These are phyloP conservation scores for Argyra leucocephala DNA, from an alignment of 2,888 invertebrate species.

Conservation along the genomic window DNA sequence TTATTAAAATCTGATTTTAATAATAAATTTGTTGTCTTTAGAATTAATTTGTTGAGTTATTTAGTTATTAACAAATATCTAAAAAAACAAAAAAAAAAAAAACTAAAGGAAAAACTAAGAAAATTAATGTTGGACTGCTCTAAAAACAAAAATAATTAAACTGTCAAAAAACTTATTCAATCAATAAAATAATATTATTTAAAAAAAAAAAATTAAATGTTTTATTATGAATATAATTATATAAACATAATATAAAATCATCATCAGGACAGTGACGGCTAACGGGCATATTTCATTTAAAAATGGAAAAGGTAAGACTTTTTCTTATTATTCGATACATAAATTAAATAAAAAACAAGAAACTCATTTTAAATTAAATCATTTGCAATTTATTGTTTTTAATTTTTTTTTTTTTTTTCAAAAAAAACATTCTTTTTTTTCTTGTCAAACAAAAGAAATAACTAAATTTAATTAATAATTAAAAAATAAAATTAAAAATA, in stretches of 20 bases:
- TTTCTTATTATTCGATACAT: too few species aligned
- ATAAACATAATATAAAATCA: too few species aligned
- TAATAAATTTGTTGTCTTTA: neutral
- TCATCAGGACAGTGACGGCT: too few species aligned
- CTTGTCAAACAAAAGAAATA: constrained; percentile 6
- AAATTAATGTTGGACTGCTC: neutral
- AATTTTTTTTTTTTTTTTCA: neutral
- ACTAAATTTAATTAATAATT: neutral
- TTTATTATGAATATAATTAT: too few species aligned
- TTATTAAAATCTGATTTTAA: neutral
- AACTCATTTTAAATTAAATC: neutral
- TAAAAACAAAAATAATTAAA: neutral
- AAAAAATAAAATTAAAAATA: neutral
- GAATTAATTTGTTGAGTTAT: neutral
- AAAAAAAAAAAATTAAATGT: too few species aligned
- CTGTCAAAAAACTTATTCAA: too few species aligned
- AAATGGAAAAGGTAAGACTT: too few species aligned
- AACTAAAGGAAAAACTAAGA: neutral
- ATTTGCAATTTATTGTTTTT: neutral
- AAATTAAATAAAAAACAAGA: neutral
- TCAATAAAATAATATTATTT: too few species aligned
- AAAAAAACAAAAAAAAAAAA: too few species aligned
- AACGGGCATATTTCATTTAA: too few species aligned
- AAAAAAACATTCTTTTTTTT: constrained; percentile 4
- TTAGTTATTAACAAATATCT: neutral